phyloP scores from a whole-genome alignment of 2,797 vertebrate species.

The Sebastolobus altivelis region DNA sequence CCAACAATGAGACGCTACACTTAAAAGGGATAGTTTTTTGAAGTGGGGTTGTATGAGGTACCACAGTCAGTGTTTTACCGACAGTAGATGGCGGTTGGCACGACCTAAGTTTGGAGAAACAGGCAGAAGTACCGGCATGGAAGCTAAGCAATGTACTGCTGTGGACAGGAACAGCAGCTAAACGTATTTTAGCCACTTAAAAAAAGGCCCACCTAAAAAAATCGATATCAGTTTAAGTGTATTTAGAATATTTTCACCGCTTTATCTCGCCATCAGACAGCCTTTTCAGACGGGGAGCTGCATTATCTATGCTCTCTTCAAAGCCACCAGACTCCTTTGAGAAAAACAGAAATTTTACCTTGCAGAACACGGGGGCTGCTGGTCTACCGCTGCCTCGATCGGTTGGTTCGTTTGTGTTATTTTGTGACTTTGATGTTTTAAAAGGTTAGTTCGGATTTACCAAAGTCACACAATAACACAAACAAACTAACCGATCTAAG shows the following conservation, averaged over 20 bases:
- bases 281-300: neutral
- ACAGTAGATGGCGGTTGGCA: neutral
- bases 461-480: neutral
- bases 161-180: neutral
- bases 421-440: neutral
- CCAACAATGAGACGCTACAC: constrained; percentile 53
- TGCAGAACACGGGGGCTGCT: neutral
- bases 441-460: neutral
- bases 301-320: neutral
- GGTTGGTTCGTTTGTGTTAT: neutral
- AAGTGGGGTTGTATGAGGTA: neutral
- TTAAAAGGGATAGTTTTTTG: neutral
- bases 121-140: neutral
- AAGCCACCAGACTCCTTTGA: neutral
- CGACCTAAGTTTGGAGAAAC: neutral
- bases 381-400: neutral
- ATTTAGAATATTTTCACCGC: too few species aligned
- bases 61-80: neutral
- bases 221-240: neutral
- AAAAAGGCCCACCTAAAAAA: too few species aligned
- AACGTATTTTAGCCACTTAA: neutral
- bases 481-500: too few species aligned
- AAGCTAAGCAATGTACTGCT: neutral
- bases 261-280: too few species aligned
- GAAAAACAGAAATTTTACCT: neutral